phyloP scores from a whole-genome alignment of 2,888 invertebrate genomes.

The Ormyrus rosae region DNA sequence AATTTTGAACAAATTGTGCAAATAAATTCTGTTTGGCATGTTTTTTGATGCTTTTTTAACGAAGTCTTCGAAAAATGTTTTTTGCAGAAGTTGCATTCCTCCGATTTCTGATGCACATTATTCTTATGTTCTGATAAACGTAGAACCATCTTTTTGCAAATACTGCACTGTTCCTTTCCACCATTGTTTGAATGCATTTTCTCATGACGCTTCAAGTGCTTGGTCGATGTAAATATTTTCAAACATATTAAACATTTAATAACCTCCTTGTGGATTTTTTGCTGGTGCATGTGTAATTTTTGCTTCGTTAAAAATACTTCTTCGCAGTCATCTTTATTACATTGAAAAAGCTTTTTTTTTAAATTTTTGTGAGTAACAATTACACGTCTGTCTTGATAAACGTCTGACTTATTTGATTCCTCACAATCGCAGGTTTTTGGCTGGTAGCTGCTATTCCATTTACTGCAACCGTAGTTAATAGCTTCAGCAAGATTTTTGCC shows the following conservation, averaged over 20 bases:
- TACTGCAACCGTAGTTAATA: neutral
- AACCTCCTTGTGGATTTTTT: no score
- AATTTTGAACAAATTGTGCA: neutral
- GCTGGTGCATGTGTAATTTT: no score
- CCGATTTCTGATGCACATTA: no score
- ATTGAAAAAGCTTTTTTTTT: neutral
- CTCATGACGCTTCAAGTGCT: no score
- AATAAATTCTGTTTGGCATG: neutral
- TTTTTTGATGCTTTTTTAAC: neutral
- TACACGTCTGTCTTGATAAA: neutral
- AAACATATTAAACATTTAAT: no score
- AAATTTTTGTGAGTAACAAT: neutral
- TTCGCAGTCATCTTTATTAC: neutral
- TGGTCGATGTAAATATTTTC: no score
- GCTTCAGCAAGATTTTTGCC: constrained; percentile 7
- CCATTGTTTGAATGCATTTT: neutral
- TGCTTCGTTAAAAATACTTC: neutral
- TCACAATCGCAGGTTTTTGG: neutral
- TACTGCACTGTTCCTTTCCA: neutral
- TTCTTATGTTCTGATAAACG: no score
- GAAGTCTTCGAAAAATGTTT: neutral
- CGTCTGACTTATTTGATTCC: neutral
- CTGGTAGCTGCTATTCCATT: neutral
- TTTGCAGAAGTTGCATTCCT: no score
- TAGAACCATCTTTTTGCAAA: no score